Conservation (phyloP, 2,113 vertebrate species). For the Myanophis thanlyinensis region DNA sequence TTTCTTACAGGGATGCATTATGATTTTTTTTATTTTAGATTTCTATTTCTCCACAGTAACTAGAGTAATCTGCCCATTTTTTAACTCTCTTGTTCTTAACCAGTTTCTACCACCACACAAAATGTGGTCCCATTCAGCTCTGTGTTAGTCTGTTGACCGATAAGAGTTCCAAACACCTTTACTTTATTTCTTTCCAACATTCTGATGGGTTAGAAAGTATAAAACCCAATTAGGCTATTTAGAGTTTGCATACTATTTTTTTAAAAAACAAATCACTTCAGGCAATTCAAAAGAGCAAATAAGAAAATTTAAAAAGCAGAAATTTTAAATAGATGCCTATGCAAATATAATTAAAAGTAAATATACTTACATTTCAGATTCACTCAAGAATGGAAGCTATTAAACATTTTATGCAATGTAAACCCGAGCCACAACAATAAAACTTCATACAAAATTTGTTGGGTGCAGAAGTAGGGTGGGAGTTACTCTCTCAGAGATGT, state of each 20-base stretch:
- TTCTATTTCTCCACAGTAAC: neutral
- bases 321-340: neutral
- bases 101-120: neutral
- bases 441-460: neutral
- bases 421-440: neutral
- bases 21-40: neutral
- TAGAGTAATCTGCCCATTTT: neutral
- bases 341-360: neutral
- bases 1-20: neutral
- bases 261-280: neutral
- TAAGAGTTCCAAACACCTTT: neutral
- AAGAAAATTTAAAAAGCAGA: neutral
- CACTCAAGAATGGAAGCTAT: neutral
- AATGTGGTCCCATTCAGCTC: neutral
- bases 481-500: neutral
- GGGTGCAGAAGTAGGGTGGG: neutral
- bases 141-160: neutral
- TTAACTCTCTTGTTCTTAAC: neutral
- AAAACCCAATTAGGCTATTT: neutral
- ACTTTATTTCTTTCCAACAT: neutral
- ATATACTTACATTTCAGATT: neutral
- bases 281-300: neutral
- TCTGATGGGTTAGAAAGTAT: neutral
- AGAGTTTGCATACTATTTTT: neutral
- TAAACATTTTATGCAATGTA: neutral